Percentiles rank a stretch among this genome's conserved stretches.
Evolutionary conservation across 2,797 vertebrate species (phyloP).

Genomic region (Dipus sagitta): DNA sequence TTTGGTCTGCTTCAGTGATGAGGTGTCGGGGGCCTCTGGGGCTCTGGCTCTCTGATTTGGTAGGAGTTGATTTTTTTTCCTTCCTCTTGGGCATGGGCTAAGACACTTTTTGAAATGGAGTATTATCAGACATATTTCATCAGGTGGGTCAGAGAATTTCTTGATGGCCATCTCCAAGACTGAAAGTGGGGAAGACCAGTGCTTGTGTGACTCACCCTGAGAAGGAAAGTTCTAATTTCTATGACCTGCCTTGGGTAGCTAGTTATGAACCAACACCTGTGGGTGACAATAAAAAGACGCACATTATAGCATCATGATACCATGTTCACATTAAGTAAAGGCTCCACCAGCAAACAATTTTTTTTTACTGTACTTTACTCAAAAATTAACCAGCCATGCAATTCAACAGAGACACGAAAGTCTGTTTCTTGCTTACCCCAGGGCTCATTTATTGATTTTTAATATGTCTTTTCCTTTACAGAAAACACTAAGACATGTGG

Average conservation of each 20-base stretch:
- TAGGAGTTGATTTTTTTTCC: no score
- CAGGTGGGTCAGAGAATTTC: not conserved
- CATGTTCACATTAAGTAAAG: conserved; percentile 1
- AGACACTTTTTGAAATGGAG: not conserved
- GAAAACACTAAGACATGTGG: conserved; percentile 58
- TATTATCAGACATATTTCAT: not conserved
- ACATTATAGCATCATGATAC: not conserved
- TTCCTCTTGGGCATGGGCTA: not conserved
- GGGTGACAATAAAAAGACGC: not conserved
- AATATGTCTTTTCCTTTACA: not conserved
- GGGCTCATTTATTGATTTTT: conserved; percentile 25
- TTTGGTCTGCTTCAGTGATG: no score
- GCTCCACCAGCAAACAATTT: not conserved
- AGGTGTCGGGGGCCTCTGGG: no score
- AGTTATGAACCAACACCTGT: not conserved
- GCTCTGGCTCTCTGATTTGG: no score
- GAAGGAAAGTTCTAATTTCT: not conserved
- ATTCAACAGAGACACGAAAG: not conserved
- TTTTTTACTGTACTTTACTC: not conserved
- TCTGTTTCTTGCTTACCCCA: not conserved
- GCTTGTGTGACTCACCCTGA: not conserved
- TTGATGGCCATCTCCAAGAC: not conserved
- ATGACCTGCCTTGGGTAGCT: not conserved
- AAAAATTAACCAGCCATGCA: not conserved
- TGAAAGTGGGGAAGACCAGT: not conserved